Evolutionary conservation across 1,140 invertebrate species (phyloP).

Genomic region (Gryon sp.): DNA sequence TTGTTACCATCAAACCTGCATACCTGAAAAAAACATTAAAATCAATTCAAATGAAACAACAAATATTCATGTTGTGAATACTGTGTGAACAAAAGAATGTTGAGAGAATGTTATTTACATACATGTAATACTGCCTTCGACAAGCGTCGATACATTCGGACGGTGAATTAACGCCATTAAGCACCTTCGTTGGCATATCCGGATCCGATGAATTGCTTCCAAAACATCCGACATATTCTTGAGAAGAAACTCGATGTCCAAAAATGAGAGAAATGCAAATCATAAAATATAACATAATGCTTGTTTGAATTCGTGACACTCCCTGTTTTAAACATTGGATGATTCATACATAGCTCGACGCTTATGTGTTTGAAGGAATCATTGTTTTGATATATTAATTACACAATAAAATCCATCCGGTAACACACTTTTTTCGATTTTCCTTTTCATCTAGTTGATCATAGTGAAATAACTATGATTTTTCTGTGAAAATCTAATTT

Average conservation of each 20-base stretch:
- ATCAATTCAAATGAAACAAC: conserved; percentile 16
- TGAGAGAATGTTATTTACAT: no score
- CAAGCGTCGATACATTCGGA: conserved; percentile 68
- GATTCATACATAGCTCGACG: conserved; percentile 29
- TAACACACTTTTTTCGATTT: neutral
- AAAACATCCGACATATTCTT: conserved; percentile 73
- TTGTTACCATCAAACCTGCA: conserved; percentile 75
- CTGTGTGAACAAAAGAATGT: no score
- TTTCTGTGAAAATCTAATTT: conserved; percentile 6
- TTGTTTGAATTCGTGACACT: conserved; percentile 8
- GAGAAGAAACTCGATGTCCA: conserved; percentile 18
- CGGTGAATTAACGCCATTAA: conserved; percentile 54
- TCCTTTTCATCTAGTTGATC: no score
- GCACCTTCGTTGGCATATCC: conserved; percentile 61
- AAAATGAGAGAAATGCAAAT: conserved; percentile 40
- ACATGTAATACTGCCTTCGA: conserved; percentile 70
- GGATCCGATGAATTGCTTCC: conserved; percentile 49
- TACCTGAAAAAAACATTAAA: conserved; percentile 68
- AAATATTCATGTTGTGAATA: no score
- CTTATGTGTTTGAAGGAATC: conserved; percentile 13
- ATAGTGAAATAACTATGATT: neutral
- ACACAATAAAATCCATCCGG: neutral
- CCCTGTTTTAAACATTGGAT: conserved; percentile 27
- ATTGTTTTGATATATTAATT: neutral
- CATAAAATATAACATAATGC: conserved; percentile 32